Conservation (phyloP, 2,888 invertebrate species). For the Campopleginae sp. region DNA sequence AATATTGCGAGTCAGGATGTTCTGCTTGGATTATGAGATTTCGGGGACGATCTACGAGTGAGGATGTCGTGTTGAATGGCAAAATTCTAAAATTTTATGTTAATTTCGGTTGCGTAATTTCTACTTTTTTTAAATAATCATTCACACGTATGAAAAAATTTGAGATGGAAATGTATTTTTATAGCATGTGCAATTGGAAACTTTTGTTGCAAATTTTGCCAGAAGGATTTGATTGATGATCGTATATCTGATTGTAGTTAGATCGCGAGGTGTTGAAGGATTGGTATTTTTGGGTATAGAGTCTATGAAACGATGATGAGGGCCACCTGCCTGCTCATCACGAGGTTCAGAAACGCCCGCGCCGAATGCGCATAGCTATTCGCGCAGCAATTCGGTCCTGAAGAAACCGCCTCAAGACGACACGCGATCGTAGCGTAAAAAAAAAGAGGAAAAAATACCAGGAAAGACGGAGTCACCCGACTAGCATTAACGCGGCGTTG, state of each 20-base stretch:
- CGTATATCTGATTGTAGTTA: background rate
- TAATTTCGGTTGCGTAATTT: background rate
- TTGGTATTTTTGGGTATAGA: background rate
- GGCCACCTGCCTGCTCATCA: background rate
- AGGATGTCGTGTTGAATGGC: background rate
- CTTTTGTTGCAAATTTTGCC: background rate
- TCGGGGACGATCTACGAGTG: background rate
- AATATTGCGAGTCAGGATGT: too few relatives aligned
- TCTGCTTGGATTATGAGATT: background rate
- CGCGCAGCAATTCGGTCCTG: constrained; percentile 15
- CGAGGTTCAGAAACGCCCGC: background rate
- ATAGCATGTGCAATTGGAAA: background rate
- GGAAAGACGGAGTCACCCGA: constrained; percentile 47
- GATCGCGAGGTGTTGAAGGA: background rate
- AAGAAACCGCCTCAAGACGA: constrained; percentile 4
- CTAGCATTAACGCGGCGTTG: background rate
- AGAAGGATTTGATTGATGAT: background rate
- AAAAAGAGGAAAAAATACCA: constrained; percentile 34
- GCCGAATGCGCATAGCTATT: constrained; percentile 12
- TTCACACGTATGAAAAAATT: background rate
- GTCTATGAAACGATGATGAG: background rate
- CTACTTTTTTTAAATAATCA: background rate
- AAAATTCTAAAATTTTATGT: background rate
- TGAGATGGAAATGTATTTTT: background rate
- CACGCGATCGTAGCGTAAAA: background rate